Conservation (phyloP, 1,140 invertebrate species). For the Papilio machaon region DNA sequence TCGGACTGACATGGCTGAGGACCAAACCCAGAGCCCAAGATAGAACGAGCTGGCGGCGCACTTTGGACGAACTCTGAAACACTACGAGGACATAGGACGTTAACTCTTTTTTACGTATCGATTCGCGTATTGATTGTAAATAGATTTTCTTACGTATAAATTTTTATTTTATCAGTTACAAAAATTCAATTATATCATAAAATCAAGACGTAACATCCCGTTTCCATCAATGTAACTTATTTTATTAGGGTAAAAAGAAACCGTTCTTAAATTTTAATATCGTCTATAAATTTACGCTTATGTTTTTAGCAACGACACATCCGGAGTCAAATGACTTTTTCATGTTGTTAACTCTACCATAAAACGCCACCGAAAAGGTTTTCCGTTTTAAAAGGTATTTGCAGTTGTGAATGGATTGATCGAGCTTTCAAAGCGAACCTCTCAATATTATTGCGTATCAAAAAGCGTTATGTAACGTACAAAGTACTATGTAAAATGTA, state of each 20-base stretch:
- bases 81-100: too few species aligned
- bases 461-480: not conserved
- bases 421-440: slow-evolving; percentile 23
- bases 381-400: slow-evolving; percentile 38
- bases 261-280: slow-evolving; percentile 32
- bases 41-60: too few species aligned
- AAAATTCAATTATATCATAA: slow-evolving; percentile 8
- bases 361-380: slow-evolving; percentile 37
- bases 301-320: slow-evolving; percentile 35
- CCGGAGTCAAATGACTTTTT: slow-evolving; percentile 39
- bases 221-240: slow-evolving; percentile 4
- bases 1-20: too few species aligned
- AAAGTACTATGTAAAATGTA: not conserved
- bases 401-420: slow-evolving; percentile 28
- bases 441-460: slow-evolving; percentile 13
- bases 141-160: too few species aligned
- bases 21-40: too few species aligned
- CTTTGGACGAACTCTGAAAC: too few species aligned
- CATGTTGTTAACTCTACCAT: slow-evolving; percentile 38
- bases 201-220: not conserved
- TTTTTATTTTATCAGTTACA: not conserved
- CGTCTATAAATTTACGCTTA: slow-evolving; percentile 32
- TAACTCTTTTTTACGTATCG: too few species aligned
- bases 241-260: slow-evolving; percentile 26
- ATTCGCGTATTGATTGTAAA: too few species aligned